Evolutionary conservation across 2,888 invertebrate genomes (phyloP), one percentile per base, ranked within the genome.

Genomic region (Mimas tiliae): DNA sequence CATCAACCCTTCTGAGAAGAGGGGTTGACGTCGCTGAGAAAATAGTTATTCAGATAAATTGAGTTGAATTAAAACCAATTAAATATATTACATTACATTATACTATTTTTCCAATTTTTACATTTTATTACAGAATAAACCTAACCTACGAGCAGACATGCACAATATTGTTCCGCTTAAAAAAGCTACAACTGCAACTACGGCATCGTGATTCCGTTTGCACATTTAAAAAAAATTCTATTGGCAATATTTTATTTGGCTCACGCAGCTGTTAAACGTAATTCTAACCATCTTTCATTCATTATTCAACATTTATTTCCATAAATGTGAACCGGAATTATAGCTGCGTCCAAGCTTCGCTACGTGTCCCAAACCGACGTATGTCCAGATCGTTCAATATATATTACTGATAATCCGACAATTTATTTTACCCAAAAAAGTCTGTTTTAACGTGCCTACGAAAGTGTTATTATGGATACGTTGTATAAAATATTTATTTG

Each of bases 331-430:
- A 11, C 38, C 38, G 42, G 58, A 58, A 42, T 58, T 12, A 58
- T 58, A 16, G 58, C 42, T 58, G 19, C 42, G 58, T 38, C 12
- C 58, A 42, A 58, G 19, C 11, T 58, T 42, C 12, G 42, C 16
- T 38, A 58, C 42, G 19, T 42, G 42, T 58, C 58, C 55, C 52
- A 50, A 6, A 38, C 19, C 42, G 42, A 42, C 42, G 19, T 19
- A 19, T 58, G 58, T 58, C 58, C 58, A 58, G 58, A 42, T 19
- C 42, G 6, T 38, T 58, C 11, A 58, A 58, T n/a, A 58, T 58
- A 58, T 82, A 86, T 82, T 66, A 79, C 73, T 74, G 80, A 78
- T 81, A 84, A 83, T 79, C 72, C 77, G 47, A 75, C 82, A 76
- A 83, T 86, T 83, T 84, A 81, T 86, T 80, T 70, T 66, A 48